phyloP scores from a whole-genome alignment of 2,888 invertebrate species.

The Lydus trimaculatus region DNA sequence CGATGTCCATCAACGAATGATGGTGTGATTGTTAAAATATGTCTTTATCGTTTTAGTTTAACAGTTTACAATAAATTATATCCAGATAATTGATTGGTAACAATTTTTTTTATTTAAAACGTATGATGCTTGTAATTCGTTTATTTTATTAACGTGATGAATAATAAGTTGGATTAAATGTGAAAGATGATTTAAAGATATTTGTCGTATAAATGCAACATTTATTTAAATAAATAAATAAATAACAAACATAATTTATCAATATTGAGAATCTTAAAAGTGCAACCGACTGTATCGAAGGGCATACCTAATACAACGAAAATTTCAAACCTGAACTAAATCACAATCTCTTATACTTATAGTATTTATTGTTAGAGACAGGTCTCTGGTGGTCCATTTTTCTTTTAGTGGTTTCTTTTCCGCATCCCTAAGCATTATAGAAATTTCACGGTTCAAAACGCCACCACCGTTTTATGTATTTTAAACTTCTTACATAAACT shows the following conservation, averaged over 20 bases:
- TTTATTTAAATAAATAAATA: not conserved
- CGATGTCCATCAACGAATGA: not conserved
- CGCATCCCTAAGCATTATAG: conserved; percentile 31
- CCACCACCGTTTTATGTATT: conserved; percentile 2
- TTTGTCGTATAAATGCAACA: not conserved
- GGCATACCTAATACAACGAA: conserved; percentile 20
- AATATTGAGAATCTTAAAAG: conserved; percentile 21
- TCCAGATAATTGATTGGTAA: not conserved
- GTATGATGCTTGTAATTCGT: not conserved
- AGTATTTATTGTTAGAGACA: conserved; percentile 21
- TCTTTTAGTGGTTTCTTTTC: conserved; percentile 22
- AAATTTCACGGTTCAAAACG: conserved; percentile 27
- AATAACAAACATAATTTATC: not conserved
- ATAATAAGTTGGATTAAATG: not conserved
- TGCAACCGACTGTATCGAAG: conserved; percentile 32
- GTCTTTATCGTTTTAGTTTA: not conserved
- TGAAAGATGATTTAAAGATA: not conserved
- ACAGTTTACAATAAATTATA: not conserved
- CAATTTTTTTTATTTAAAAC: not conserved
- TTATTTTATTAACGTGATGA: not conserved
- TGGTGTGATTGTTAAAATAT: not conserved
- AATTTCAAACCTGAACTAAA: conserved; percentile 6
- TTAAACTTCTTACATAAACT: not conserved
- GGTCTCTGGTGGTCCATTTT: conserved; percentile 15
- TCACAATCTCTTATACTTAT: conserved; percentile 22